Evolutionary conservation across 92 coral and sea anemone genomes (phyloP).

Genomic region (Parazoanthus darwini): DNA sequence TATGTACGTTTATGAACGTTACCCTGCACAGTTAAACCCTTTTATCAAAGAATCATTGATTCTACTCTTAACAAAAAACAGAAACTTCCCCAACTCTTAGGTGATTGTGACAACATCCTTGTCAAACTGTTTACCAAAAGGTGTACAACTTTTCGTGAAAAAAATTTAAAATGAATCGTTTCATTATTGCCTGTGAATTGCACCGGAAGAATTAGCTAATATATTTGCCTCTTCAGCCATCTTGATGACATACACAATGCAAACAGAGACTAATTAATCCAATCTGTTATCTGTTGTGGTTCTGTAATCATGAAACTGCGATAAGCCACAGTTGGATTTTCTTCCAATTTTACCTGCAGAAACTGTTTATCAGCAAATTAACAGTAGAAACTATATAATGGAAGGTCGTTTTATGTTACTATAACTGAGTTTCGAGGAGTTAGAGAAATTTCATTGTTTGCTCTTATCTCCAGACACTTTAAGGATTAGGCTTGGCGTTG

Average conservation of each 20-base stretch:
- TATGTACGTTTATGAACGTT: background rate
- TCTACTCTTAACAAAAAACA: background rate
- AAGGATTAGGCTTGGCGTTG: constrained; percentile 36
- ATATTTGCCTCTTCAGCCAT: background rate
- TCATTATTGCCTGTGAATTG: constrained; percentile 35
- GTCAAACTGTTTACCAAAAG: constrained; percentile 14
- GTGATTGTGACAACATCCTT: background rate
- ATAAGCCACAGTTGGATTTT: background rate
- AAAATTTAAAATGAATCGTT: constrained; percentile 28
- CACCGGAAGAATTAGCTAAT: constrained; percentile 33
- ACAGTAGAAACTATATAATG: background rate
- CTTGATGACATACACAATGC: constrained; percentile 16
- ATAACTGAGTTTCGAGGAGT: background rate
- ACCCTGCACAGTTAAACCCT: background rate
- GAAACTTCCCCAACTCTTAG: background rate
- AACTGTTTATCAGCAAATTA: background rate
- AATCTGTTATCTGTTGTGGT: background rate
- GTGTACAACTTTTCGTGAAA: background rate
- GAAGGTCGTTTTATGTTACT: background rate
- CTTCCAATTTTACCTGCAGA: too few relatives aligned
- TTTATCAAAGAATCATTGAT: too few relatives aligned
- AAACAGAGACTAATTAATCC: constrained; percentile 22
- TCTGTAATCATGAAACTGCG: background rate
- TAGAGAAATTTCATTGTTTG: background rate
- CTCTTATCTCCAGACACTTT: constrained; percentile 36